Evolutionary conservation across 2,888 invertebrate species (phyloP), one percentile per base, ranked within the genome.

Genomic region (Netelia virgata): DNA sequence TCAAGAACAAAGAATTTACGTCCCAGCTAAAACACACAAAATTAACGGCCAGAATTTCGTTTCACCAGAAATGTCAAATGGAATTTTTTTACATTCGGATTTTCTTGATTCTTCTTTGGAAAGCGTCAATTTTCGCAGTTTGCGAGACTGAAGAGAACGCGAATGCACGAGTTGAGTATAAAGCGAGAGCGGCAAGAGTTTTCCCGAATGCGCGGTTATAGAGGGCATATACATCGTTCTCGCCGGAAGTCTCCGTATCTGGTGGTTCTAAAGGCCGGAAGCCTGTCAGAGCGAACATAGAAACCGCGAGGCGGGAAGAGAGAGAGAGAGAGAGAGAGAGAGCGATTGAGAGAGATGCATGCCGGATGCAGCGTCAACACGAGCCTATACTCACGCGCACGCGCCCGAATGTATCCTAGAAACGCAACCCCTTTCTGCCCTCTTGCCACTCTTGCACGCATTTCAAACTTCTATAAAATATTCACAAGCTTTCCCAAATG

Each of bases 181-280:
- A 28, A 28, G 28, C 28, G 28, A 28, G 5, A 28, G 5, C 28
- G 28, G 28, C 28, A 5, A 28, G 28, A 28, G 3, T 28, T 28
- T 28, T 28, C 2, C 28, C 28, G 28, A 28, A 28, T 28, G 28
- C 28, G 28, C 28, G 28, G 28, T 28, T 28, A 28, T 28, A 28
- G 28, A 28, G 50, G 55, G 66, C 63, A 59, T 41, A 36, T 50
- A 57, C 43, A 61, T 59, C 16, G 28, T 28, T 28, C 28, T 28
- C 6, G 28, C 18, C 81, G 81, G 75, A 82, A 82, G 81, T 75
- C 75, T 82, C 81, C 70, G 64, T 82, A 82, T 82, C 76, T 72
- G 76, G 70, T 59, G 70, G 76, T 82, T 82, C 82, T 66, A 76
- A 76, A 82, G 82, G 82, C 82, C 82, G 82, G 82, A 82, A 82